These are phyloP conservation scores for Thermophis baileyi DNA, from an alignment of 2,113 vertebrate species.

Conservation along the genomic window DNA sequence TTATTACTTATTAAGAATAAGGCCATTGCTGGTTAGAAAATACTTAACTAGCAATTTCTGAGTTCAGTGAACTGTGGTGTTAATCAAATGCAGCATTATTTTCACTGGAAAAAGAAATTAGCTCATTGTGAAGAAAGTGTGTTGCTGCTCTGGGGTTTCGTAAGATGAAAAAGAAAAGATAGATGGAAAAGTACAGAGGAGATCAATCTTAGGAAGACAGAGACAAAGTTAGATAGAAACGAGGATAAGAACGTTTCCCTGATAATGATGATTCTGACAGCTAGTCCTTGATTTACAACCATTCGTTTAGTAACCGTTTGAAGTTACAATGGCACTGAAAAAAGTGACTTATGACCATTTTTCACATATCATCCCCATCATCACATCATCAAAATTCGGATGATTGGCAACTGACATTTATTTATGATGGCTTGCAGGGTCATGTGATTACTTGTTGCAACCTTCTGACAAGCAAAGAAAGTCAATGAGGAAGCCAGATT, in stretches of 20 bases:
- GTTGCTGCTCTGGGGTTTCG: background rate
- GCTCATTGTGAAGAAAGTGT: conserved; percentile 2
- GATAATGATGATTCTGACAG: background rate
- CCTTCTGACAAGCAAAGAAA: background rate
- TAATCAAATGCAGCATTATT: conserved; percentile 47
- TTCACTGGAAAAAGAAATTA: conserved; percentile 26
- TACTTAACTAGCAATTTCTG: conserved; percentile 39
- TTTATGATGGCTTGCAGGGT: background rate
- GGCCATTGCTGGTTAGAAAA: conserved; percentile 41
- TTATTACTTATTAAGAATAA: conserved; percentile 56
- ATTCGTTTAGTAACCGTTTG: background rate
- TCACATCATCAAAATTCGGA: background rate
- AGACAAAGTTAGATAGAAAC: background rate
- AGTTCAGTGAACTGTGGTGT: conserved; percentile 39
- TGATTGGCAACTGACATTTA: background rate
- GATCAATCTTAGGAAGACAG: background rate
- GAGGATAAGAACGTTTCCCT: background rate
- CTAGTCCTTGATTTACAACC: background rate
- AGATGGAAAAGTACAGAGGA: background rate
- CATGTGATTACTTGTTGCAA: background rate
- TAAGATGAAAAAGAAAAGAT: background rate
- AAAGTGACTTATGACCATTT: background rate
- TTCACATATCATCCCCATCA: background rate
- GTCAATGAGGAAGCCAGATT: background rate
- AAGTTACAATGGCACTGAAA: background rate